Base-by-base conservation (phyloP, 2,113 vertebrate species). In the Prionailurus viverrinus region DNA sequence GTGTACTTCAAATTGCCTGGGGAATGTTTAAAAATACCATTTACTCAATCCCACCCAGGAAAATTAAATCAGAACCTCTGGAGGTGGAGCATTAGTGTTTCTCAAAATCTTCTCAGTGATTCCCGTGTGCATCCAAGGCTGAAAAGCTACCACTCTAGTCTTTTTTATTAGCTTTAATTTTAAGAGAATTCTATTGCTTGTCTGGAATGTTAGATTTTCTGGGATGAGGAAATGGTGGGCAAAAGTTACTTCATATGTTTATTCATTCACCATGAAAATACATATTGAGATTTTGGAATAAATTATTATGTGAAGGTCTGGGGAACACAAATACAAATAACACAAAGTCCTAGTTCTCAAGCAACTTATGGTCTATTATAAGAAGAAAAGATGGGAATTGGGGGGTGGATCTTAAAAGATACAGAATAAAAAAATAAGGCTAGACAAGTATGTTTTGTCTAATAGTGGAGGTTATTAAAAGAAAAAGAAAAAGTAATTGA, bases 21-120 rank as follows among this genome's bases (percentile, higher is more conserved):
- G 82, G 79, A 95, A 94, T 8, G 0, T 78, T 97, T 97, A 95
- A 97, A 97, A 96, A 96, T 92, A 97, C 27, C 29, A 1, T 85
- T 90, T 69, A 55, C 74, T 84, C 92, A 96, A 87, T 90, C 66
- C 74, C 65, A 94, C 92, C 91, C 79, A 13, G 65, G 69, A 95
- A 29, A 83, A 93, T 87, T 79, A 97, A 83, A 92, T 86, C 71
- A 63, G 36, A 89, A 41, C 87, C 13, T 95, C 85, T 76, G 36
- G 69, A 79, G 63, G 55, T 69, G 89, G 71, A 83, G 14, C 68
- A 48, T 73, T 48, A 92, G 7, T 78, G 45, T 78, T 81, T 92
- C 86, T 95, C 76, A 78, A 10, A 89, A 55, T 85, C 69, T 89
- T 84, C 33, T 80, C n/a, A 39, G 71, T 63, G 58, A 89, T 89